Percentiles rank a stretch among this genome's conserved stretches.
Conservation (phyloP, 2,888 invertebrate genomes). For the Theodoxus fluviatilis region DNA sequence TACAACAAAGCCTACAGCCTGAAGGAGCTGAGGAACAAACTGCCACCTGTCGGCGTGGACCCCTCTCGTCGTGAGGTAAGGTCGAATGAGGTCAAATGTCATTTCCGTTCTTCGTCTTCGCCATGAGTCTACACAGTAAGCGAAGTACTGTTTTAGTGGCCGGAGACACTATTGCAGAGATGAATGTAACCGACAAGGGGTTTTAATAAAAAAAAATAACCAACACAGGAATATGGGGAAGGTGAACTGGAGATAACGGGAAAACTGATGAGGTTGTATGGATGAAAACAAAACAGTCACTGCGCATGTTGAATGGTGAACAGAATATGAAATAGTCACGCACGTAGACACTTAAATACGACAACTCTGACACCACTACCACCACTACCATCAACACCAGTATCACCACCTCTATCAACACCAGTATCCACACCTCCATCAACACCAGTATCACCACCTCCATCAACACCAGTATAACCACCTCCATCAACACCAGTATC, state of each 20-base stretch:
- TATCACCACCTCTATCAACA: not conserved
- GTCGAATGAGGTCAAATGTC: not conserved
- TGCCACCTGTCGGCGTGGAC: conserved; percentile 52
- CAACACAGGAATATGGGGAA: no score
- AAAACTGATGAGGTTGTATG: no score
- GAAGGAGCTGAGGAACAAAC: conserved; percentile 37
- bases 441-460: not conserved
- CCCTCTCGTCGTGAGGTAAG: conserved; percentile 47
- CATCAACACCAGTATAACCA: not conserved
- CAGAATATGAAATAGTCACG: no score
- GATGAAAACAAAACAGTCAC: no score
- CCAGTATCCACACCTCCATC: not conserved
- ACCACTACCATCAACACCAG: not conserved
- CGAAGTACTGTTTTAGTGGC: no score
- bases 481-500: not conserved
- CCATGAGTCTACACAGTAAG: no score
- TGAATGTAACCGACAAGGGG: no score
- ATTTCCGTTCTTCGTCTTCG: not conserved
- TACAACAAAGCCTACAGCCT: conserved; percentile 42
- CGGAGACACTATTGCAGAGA: no score
- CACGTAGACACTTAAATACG: no score
- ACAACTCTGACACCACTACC: not conserved
- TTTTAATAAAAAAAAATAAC: no score
- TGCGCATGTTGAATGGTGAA: no score
- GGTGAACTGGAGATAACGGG: no score